Percentiles rank a stretch among this genome's conserved stretches.
These are phyloP conservation scores for Muscicapa striata DNA, from an alignment of 2,797 vertebrate species.

Conservation along the genomic window DNA sequence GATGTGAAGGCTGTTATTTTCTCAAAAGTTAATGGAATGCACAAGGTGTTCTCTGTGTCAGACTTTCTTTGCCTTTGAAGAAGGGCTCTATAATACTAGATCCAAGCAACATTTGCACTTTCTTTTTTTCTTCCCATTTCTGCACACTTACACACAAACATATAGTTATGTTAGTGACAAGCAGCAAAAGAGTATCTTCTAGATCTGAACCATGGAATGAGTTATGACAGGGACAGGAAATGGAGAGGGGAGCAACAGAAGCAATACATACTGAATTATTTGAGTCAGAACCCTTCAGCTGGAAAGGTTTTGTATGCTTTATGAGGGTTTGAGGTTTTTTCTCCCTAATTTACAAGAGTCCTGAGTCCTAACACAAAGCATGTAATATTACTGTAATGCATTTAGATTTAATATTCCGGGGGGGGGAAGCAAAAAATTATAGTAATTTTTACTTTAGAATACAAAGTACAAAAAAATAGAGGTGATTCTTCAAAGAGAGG, in stretches of 20 bases:
- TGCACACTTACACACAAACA: background rate
- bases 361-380: background rate
- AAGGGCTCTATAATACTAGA: background rate
- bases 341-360: background rate
- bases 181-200: background rate
- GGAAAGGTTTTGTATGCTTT: background rate
- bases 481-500: background rate
- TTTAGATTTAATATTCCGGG: background rate
- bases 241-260: background rate
- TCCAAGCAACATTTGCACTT: background rate
- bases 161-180: background rate
- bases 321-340: background rate
- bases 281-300: background rate
- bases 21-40: background rate
- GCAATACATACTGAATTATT: background rate
- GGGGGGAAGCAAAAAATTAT: background rate
- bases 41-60: background rate
- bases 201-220: background rate
- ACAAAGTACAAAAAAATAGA: background rate
- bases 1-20: background rate
- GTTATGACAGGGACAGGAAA: background rate
- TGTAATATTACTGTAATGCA: background rate
- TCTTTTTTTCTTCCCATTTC: background rate
- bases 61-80: background rate
- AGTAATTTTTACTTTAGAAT: background rate